Percentiles rank a stretch among this genome's conserved stretches.
phyloP scores from a whole-genome alignment of 2,113 vertebrate genomes.

The Scomber scombrus region DNA sequence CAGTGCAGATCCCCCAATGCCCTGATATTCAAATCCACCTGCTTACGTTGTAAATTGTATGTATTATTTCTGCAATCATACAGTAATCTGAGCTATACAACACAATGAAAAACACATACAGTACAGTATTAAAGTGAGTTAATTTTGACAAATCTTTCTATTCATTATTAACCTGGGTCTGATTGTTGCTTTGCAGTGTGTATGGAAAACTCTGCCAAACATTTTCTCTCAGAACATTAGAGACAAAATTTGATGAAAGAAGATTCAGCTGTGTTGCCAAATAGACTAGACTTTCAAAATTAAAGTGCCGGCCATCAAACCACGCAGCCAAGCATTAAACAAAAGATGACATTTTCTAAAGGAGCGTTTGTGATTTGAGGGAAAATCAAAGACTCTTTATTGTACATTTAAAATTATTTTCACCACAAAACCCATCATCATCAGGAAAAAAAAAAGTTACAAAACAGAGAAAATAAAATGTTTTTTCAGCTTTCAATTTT shows the following conservation, averaged over 20 bases:
- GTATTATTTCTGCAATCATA: too few species aligned
- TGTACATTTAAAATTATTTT: conserved; percentile 66
- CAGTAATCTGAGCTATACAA: too few species aligned
- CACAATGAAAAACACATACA: too few species aligned
- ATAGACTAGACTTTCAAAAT: conserved; percentile 43
- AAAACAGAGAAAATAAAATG: conserved; percentile 66
- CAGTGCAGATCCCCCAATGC: too few species aligned
- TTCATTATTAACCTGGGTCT: too few species aligned
- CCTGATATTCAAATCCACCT: too few species aligned
- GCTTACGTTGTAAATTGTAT: too few species aligned
- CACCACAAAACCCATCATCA: conserved; percentile 54
- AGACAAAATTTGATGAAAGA: conserved; percentile 16
- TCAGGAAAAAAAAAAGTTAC: conserved; percentile 42
- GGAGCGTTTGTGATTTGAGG: conserved; percentile 51
- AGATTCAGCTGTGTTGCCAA: conserved; percentile 24
- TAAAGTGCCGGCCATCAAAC: conserved; percentile 64
- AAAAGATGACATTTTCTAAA: conserved; percentile 64
- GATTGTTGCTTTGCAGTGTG: too few species aligned
- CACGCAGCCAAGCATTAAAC: conserved; percentile 70
- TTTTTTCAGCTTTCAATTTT: conserved; percentile 57
- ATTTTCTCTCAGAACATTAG: too few species aligned
- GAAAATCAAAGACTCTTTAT: conserved; percentile 69
- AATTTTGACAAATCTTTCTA: too few species aligned
- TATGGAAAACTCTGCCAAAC: too few species aligned
- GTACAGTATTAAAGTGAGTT: too few species aligned